Evolutionary conservation across 2,888 invertebrate species (phyloP), one percentile per base, ranked within the genome.

Genomic region (Ormyrus pomaceus): DNA sequence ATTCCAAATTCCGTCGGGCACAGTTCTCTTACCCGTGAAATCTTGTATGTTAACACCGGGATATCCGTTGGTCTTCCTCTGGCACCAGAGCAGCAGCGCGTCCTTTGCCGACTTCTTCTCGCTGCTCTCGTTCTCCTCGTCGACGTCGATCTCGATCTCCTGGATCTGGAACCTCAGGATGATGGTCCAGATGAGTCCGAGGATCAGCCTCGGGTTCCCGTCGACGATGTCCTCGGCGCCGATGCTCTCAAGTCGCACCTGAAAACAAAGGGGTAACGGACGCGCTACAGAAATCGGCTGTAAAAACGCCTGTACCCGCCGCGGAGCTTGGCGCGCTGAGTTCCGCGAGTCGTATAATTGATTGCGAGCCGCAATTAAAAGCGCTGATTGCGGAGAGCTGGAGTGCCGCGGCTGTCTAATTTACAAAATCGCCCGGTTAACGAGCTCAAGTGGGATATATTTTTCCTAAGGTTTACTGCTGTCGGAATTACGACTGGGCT

Each of bases 91-190:
- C 70, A 99, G 93, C 82, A 99, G 92, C 6, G 99, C 99, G 92
- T 99, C 99, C 93, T 99, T 99, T 84, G 99, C 99, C 1, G 99
- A 99, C 91, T 97, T 98, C 93, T 98, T 98, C 92, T 99, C 99
- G 50, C 98, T 97, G 84, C 97, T 97, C 90, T 97, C 98, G 89
- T 97, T 97, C 89, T 98, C 97, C 92, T 98, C 98, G 89, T 98
- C 98, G 91, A 98, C 97, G 91, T 98, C 98, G 86, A 98, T 98
- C 92, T 98, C 98, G 87, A 98, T 98, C 93, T 98, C 98, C 91
- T 98, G 99, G 87, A 99, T 99, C 93, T 99, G 99, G 93, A 99
- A 99, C 82, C 99, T 93, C 84, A 99, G 93, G 92, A 99, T 99
- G 89, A 99, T 99, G 82, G 99, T 99, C 99, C 99, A 99, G 86